phyloP scores from a whole-genome alignment of 37 sponge, comb jelly and placozoan genomes.

The Geodia barretti region DNA sequence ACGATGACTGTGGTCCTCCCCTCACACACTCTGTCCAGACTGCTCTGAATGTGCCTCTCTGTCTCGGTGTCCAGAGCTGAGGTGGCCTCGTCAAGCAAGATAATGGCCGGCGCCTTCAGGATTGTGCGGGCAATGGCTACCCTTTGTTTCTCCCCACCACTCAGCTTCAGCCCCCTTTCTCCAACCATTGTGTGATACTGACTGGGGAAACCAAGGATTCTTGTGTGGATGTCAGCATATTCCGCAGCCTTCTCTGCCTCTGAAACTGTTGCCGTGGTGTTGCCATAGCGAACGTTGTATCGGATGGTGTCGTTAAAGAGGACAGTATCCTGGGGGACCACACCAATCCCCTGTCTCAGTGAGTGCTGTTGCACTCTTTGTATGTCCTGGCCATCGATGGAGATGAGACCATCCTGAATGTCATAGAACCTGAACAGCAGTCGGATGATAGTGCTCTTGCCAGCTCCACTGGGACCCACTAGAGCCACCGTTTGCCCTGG shows the following conservation, averaged over 20 bases:
- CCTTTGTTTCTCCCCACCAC: conserved; percentile 99
- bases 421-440: conserved; percentile 97
- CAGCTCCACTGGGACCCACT: conserved; percentile 97
- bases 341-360: conserved; percentile 82
- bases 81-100: conserved; percentile 97
- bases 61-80: conserved; percentile 98
- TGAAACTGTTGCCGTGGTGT: conserved; percentile 63
- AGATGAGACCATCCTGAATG: conserved; percentile 78
- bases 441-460: conserved; percentile 96
- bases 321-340: conserved; percentile 99
- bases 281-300: conserved; percentile 96
- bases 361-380: conserved; percentile 66
- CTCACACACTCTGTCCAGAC: conserved; percentile 83
- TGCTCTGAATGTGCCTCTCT: conserved; percentile 92
- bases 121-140: conserved; percentile 98
- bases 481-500: conserved; percentile 92
- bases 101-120: conserved; percentile 90
- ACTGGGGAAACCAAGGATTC: conserved; percentile 80
- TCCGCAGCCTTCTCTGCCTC: conserved; percentile 87
- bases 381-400: conserved; percentile 94
- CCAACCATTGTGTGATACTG: conserved; percentile 94
- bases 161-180: conserved; percentile 97
- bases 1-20: conserved; percentile 92
- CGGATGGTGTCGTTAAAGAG: conserved; percentile 94
- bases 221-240: conserved; percentile 92